Evolutionary conservation across 37 sponge, comb jelly and placozoan genomes (phyloP).

Genomic region (Bolinopsis microptera): DNA sequence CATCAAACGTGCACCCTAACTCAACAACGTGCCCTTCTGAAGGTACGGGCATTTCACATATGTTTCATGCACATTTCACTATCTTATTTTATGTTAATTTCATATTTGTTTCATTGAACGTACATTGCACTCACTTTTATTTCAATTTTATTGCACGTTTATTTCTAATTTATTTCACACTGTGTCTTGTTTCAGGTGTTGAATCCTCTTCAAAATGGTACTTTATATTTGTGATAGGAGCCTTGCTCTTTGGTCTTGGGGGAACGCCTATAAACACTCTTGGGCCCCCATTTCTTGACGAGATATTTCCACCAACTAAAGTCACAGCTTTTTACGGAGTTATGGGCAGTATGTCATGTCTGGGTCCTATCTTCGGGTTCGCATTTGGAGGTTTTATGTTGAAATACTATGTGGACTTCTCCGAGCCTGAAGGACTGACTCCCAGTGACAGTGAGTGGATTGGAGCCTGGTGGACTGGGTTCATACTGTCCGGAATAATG

Average conservation of each 20-base stretch:
- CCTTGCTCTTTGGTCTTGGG: conserved; percentile 30
- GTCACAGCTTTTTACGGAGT: neutral
- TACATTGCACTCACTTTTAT: no score
- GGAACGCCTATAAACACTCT: conserved; percentile 44
- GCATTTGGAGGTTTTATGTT: conserved; percentile 54
- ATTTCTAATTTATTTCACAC: neutral
- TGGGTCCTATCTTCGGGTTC: conserved; percentile 33
- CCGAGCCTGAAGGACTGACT: neutral
- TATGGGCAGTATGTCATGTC: conserved; percentile 48
- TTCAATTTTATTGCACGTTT: neutral
- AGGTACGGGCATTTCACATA: no score
- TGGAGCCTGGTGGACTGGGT: conserved; percentile 52
- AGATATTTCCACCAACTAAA: conserved; percentile 11
- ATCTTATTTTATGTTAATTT: no score
- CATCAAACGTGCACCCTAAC: neutral
- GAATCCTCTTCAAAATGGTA: conserved; percentile 12
- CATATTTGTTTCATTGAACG: no score
- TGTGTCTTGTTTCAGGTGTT: neutral
- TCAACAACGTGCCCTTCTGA: neutral
- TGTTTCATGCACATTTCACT: no score
- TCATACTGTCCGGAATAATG: conserved; percentile 1
- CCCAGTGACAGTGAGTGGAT: neutral
- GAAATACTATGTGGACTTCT: conserved; percentile 46
- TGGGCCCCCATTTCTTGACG: conserved; percentile 35
- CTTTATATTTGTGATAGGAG: conserved; percentile 41